phyloP scores from a whole-genome alignment of 2,113 vertebrate species.

The Marmota flaviventris region DNA sequence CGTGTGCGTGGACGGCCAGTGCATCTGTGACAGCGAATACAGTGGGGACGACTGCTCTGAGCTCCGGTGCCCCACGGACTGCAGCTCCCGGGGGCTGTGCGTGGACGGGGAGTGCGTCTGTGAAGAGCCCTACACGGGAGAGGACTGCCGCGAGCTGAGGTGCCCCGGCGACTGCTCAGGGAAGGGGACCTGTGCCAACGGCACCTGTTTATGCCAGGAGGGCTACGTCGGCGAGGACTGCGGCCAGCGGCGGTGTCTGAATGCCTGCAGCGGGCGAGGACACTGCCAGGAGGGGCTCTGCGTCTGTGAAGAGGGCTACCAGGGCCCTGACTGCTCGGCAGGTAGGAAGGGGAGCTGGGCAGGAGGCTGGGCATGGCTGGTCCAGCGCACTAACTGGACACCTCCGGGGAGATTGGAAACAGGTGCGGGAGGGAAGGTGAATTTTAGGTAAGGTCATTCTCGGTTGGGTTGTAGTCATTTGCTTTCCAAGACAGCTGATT shows the following conservation, averaged over 20 bases:
- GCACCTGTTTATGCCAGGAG: conserved; percentile 94
- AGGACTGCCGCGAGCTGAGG: conserved; percentile 93
- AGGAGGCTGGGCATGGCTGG: not conserved
- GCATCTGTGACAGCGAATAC: conserved; percentile 95
- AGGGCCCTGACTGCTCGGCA: conserved; percentile 95
- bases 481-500: not conserved
- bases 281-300: conserved; percentile 95
- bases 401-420: not conserved
- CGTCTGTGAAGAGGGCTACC: conserved; percentile 93
- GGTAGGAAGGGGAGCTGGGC: conserved; percentile 86
- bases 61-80: conserved; percentile 93
- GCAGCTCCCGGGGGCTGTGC: conserved; percentile 94
- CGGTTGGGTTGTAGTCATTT: not conserved
- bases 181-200: conserved; percentile 93
- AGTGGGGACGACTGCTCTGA: conserved; percentile 96
- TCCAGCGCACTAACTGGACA: not conserved
- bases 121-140: conserved; percentile 94
- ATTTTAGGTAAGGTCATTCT: not conserved
- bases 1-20: conserved; percentile 95
- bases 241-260: conserved; percentile 91
- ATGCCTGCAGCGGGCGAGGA: conserved; percentile 94
- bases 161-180: conserved; percentile 96
- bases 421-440: not conserved
- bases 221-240: conserved; percentile 96
- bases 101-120: conserved; percentile 97